A percentile compares a stretch with the other conserved stretches of the same genome.
Conservation (phyloP, 2,113 vertebrate genomes). For the Rhea americana region DNA sequence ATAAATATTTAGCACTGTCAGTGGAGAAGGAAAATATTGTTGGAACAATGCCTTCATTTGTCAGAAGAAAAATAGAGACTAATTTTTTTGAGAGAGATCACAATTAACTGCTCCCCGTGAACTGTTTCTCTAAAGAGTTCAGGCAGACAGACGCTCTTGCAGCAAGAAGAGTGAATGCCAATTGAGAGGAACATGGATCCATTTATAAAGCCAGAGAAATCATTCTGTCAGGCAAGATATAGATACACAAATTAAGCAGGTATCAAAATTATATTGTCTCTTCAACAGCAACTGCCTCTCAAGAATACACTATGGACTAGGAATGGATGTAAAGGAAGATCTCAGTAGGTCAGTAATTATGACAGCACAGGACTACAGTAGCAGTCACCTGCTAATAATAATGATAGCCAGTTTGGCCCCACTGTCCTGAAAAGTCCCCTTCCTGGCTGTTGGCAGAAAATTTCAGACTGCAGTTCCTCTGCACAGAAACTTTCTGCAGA, state of each 20-base stretch:
- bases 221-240: slow-evolving; percentile 52
- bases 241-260: slow-evolving; percentile 67
- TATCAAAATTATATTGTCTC: slow-evolving; percentile 67
- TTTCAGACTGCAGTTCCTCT: neutral
- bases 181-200: slow-evolving; percentile 24
- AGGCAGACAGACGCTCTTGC: slow-evolving; percentile 27
- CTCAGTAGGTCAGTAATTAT: slow-evolving; percentile 38
- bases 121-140: slow-evolving; percentile 56
- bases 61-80: slow-evolving; percentile 47
- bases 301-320: slow-evolving; percentile 19
- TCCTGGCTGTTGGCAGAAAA: neutral
- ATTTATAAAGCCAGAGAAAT: slow-evolving; percentile 60
- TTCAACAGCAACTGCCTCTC: slow-evolving; percentile 10
- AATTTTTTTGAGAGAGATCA: slow-evolving; percentile 26
- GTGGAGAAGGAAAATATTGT: slow-evolving; percentile 57
- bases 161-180: slow-evolving; percentile 50
- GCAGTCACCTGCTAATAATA: slow-evolving; percentile 47
- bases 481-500: neutral
- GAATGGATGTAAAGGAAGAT: slow-evolving; percentile 25
- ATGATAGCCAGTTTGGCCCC: slow-evolving; percentile 13
- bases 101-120: slow-evolving; percentile 46
- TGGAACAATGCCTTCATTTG: slow-evolving; percentile 57
- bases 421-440: neutral
- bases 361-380: slow-evolving; percentile 26
- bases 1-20: slow-evolving; percentile 67